Conservation (phyloP, 30 jellyfish, hydroid and myxozoan species). For the Nemopilema nomurai region DNA sequence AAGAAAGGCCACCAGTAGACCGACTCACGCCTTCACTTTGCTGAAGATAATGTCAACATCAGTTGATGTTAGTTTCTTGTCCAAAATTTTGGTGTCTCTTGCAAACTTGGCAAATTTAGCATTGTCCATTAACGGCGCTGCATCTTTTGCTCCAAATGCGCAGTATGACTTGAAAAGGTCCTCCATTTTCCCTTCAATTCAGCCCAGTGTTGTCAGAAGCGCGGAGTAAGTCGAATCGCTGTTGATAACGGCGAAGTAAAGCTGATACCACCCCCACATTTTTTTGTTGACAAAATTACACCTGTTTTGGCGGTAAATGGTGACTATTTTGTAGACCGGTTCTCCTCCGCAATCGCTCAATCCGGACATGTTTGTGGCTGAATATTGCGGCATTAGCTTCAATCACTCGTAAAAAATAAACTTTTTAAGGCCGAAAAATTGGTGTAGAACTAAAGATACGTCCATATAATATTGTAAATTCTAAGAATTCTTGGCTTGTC, state of each 20-base stretch:
- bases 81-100: conserved; percentile 88
- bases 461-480: too few relatives aligned
- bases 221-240: background rate
- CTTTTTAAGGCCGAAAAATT: background rate
- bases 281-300: conserved; percentile 1
- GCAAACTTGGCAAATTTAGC: conserved; percentile 95
- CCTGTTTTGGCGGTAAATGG: conserved; percentile 21
- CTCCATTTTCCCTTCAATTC: conserved; percentile 66
- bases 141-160: conserved; percentile 92
- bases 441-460: too few relatives aligned
- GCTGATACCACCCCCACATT: background rate
- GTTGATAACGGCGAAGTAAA: background rate
- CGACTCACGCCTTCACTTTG: conserved; percentile 71
- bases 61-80: conserved; percentile 91
- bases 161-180: conserved; percentile 91
- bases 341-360: background rate
- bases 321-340: conserved; percentile 20
- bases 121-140: conserved; percentile 94
- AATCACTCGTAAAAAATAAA: background rate
- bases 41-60: conserved; percentile 94
- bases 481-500: too few relatives aligned
- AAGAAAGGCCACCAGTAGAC: background rate
- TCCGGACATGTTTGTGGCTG: background rate
- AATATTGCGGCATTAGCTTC: background rate
- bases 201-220: background rate